Percentiles rank a stretch among this genome's conserved stretches.
phyloP scores from a whole-genome alignment of 2,888 invertebrate species.

The Heteromyza rotundicornis region DNA sequence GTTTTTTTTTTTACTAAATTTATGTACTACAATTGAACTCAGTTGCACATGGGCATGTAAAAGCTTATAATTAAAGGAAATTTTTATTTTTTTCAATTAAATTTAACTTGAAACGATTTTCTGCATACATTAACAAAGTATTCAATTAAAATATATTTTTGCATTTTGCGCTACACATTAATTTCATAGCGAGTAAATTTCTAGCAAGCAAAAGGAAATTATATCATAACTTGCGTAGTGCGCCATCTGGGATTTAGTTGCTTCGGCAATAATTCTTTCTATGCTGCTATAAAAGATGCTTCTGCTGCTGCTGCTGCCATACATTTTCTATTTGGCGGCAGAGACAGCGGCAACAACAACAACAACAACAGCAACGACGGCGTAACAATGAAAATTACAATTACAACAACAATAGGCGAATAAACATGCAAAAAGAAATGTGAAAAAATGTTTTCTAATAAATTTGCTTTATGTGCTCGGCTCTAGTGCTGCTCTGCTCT shows the following conservation, averaged over 20 bases:
- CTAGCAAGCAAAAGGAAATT: conserved; percentile 31
- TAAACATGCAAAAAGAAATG: conserved; percentile 58
- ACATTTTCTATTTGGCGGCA: conserved; percentile 24
- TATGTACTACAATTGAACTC: no score
- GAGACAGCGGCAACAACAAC: conserved; percentile 18
- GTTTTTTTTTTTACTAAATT: no score
- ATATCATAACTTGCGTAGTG: conserved; percentile 46
- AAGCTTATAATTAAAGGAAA: no score
- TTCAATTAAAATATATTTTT: neutral
- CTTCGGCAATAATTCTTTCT: conserved; percentile 26
- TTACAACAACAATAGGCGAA: conserved; percentile 59
- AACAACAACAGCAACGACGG: conserved; percentile 14
- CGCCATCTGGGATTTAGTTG: conserved; percentile 61
- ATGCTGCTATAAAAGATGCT: neutral
- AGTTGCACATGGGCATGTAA: no score
- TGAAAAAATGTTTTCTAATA: conserved; percentile 60
- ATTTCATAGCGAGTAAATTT: neutral
- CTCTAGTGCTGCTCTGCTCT: conserved; percentile 6
- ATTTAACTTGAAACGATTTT: no score
- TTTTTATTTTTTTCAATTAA: no score
- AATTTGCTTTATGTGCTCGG: conserved; percentile 61
- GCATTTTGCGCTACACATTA: neutral
- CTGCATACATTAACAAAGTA: no score
- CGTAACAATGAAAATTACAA: conserved; percentile 56
- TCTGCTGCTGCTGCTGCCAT: neutral